phyloP scores from a whole-genome alignment of 2,113 vertebrate genomes.

The Syrrhaptes paradoxus region DNA sequence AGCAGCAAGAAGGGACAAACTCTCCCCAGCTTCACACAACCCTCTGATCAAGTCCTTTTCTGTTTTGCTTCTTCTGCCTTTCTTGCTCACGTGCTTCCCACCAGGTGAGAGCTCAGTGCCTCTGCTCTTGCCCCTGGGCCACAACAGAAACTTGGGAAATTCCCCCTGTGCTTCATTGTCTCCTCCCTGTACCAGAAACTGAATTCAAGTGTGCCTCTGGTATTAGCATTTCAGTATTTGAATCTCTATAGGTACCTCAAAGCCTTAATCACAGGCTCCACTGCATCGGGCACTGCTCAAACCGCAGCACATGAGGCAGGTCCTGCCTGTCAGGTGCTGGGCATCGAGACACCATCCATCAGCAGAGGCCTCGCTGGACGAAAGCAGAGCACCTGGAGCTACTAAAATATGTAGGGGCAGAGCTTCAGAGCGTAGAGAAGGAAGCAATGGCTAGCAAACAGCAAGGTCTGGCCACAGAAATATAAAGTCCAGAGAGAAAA shows the following conservation, averaged over 20 bases:
- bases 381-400: not conserved
- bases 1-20: not conserved
- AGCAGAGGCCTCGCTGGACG: accelerated
- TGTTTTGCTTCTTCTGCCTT: not conserved
- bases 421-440: not conserved
- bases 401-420: not conserved
- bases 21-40: not conserved
- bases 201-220: not conserved
- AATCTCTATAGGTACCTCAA: not conserved
- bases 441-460: not conserved
- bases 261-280: not conserved
- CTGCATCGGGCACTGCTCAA: not conserved
- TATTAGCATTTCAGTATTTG: not conserved
- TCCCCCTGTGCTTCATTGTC: not conserved
- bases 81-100: not conserved
- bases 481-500: not conserved
- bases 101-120: not conserved
- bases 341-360: accelerated
- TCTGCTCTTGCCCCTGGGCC: not conserved
- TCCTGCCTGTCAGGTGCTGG: accelerated
- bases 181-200: not conserved
- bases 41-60: not conserved
- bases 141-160: not conserved
- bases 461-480: not conserved
- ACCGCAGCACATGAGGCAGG: not conserved